phyloP scores from a whole-genome alignment of 2,888 invertebrate genomes.

The Pollenia griseotomentosa region DNA sequence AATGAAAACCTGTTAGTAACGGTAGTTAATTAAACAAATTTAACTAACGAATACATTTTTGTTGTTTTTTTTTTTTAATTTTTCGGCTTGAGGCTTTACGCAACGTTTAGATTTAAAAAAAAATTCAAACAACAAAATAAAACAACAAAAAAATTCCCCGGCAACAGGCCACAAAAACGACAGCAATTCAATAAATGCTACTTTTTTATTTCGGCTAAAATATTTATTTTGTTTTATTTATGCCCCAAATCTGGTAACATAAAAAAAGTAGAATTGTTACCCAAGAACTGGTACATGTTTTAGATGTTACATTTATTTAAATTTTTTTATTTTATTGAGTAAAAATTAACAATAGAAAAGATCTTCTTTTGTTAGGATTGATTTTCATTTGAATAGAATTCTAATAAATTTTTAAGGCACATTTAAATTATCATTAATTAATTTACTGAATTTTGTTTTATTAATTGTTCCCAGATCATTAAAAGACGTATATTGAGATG shows the following conservation, averaged over 20 bases:
- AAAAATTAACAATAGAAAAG: not conserved
- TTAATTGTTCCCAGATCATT: conserved; percentile 1
- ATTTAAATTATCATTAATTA: not conserved
- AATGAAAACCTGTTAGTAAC: conserved; percentile 49
- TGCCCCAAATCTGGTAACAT: conserved; percentile 14
- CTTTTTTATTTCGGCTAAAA: conserved; percentile 11
- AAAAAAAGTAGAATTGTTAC: conserved; percentile 17
- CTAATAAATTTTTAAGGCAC: not conserved
- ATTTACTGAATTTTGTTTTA: conserved; percentile 1
- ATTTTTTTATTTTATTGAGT: not conserved
- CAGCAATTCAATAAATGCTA: conserved; percentile 12
- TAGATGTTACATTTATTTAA: not conserved
- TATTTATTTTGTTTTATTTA: conserved; percentile 9
- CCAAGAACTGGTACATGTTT: conserved; percentile 10
- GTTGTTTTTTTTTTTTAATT: not conserved
- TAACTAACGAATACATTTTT: conserved; percentile 3
- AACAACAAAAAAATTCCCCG: not conserved
- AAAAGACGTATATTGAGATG: conserved; percentile 3
- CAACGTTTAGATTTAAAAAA: conserved; percentile 32
- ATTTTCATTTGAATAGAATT: not conserved
- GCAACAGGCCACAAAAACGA: conserved; percentile 17
- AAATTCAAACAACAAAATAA: not conserved
- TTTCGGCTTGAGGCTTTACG: conserved; percentile 7
- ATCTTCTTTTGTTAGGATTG: conserved; percentile 14
- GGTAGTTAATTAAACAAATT: conserved; percentile 40